These are phyloP conservation scores for Lichenostomus cassidix DNA, from an alignment of 2,113 vertebrate genomes.

Conservation along the genomic window DNA sequence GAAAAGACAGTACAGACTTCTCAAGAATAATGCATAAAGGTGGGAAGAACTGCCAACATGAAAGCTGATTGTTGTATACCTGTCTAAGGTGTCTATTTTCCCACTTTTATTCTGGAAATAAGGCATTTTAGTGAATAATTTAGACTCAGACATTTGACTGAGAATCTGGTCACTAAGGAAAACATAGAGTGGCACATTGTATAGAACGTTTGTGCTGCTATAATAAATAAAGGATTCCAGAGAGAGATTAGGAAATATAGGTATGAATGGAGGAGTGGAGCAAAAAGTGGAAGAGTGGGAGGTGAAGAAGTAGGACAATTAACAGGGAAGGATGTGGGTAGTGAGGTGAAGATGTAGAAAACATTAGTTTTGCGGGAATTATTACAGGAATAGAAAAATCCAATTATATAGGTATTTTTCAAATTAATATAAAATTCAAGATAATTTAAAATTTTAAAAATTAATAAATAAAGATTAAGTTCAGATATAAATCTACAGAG, in stretches of 20 bases:
- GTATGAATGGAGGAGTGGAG: neutral
- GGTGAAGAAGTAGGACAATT: neutral
- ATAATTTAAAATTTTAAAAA: neutral
- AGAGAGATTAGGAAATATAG: neutral
- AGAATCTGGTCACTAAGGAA: neutral
- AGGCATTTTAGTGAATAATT: neutral
- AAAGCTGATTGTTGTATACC: neutral
- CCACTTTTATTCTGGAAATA: neutral
- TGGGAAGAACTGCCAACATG: neutral
- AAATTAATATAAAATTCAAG: neutral
- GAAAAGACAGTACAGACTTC: neutral
- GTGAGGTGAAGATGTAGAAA: neutral
- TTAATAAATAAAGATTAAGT: neutral
- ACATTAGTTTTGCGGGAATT: neutral
- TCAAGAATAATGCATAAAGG: neutral
- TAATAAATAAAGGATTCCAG: neutral
- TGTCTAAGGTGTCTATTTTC: neutral
- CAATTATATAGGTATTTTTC: neutral
- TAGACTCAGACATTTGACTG: neutral
- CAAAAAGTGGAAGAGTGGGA: neutral
- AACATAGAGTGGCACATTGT: neutral
- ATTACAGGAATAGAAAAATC: neutral
- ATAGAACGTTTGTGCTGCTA: neutral
- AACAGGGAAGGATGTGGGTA: neutral
- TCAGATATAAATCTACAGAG: neutral